Conservation (phyloP, 2,113 vertebrate species). For the Plecotus auritus region DNA sequence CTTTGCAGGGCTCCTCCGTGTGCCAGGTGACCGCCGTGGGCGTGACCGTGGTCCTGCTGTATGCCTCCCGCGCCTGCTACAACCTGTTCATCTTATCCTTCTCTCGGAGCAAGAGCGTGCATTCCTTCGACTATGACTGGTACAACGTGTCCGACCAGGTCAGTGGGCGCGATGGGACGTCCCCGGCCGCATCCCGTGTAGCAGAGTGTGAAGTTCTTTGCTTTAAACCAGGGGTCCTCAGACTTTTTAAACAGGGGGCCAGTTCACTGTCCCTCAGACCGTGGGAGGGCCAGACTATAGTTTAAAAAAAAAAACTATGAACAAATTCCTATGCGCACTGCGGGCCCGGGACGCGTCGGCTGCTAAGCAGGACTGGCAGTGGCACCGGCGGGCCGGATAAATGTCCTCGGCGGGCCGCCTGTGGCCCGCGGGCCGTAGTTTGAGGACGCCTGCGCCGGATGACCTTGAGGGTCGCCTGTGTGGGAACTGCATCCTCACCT, state of each 20-base stretch:
- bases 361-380: too few species aligned
- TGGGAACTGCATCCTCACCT: neutral
- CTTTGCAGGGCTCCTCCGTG: constrained; percentile 93
- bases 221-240: too few species aligned
- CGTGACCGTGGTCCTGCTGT: constrained; percentile 92
- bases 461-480: neutral
- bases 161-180: constrained; percentile 48
- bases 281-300: too few species aligned
- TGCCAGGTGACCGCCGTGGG: constrained; percentile 94
- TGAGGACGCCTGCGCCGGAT: too few species aligned
- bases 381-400: too few species aligned
- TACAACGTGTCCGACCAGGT: constrained; percentile 99
- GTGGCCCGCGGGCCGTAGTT: too few species aligned
- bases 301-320: too few species aligned
- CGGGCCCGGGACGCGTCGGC: too few species aligned
- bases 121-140: constrained; percentile 97
- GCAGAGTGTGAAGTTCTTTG: neutral
- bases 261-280: too few species aligned
- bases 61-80: constrained; percentile 95
- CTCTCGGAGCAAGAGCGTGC: constrained; percentile 88
- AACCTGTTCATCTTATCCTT: constrained; percentile 93
- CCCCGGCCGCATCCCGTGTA: neutral
- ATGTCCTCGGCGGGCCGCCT: too few species aligned
- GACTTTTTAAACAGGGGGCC: too few species aligned
- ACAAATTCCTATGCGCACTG: too few species aligned